Base-by-base conservation (phyloP, 2,797 vertebrate species). In the Odontamblyopus lacepedii region DNA sequence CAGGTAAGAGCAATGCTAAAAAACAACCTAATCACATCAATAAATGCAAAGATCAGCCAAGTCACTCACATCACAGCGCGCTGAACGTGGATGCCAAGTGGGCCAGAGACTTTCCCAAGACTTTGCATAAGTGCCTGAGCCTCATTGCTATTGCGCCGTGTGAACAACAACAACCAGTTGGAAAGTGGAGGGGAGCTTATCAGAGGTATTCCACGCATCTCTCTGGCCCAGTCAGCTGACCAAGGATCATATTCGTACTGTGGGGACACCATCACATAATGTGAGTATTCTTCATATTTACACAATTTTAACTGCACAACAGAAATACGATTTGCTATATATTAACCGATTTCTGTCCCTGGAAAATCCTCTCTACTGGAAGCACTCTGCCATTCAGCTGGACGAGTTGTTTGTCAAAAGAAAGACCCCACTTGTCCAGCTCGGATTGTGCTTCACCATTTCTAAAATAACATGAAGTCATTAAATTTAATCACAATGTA, bases 161-260 rank as follows among this genome's bases (percentile, higher is more conserved):
- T 94, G 80, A 92, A 94, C 65, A 98, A 63, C 50, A 99, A 5
- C 6, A 98, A n/a, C 98, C 97, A 99, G 86, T 91, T 94, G 1
- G 94, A 90, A 59, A 99, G 63, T 0, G 93, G 92, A 63, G 94
- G 92, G 8, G 91, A 72, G 0, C 67, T 92, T 62, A 95, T 96
- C 70, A 99, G 68, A 0, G 92, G 90, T 0, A 93, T 5, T 0
- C 95, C 96, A 23, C 95, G 91, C 16, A 94, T 96, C 79, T 98
- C 96, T 83, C 81, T 97, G n/a, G 94, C 79, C 98, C 98, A 99
- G 64, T 98, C 96, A 6, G 95, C 96, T 5, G 78, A 61, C 62
- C 87, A 87, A 0, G 95, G 93, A 67, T 92, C 95, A 90, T 96
- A 98, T 2, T 96, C 94, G 9, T 93, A 96, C 97, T 98, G 69